A percentile compares a stretch with the other conserved stretches of the same genome.
These are phyloP conservation scores for Amphipoea lucens DNA, from an alignment of 2,888 invertebrate genomes.

Conservation along the genomic window DNA sequence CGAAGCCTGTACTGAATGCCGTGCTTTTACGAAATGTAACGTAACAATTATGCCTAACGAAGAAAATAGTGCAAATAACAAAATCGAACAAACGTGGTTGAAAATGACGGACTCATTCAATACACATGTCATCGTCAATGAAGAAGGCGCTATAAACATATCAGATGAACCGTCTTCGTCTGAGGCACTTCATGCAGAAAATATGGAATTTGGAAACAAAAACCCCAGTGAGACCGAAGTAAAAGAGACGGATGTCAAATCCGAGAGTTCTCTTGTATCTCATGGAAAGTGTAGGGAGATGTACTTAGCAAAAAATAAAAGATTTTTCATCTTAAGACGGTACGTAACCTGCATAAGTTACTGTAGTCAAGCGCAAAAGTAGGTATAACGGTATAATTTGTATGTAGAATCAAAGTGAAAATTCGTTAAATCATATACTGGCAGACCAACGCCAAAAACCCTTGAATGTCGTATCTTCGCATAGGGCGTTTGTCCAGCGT, in stretches of 20 bases:
- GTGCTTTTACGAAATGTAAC: slow-evolving; percentile 77
- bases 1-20: slow-evolving; percentile 79
- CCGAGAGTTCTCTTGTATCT: slow-evolving; percentile 71
- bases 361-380: background rate
- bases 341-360: slow-evolving; percentile 61
- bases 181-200: slow-evolving; percentile 64
- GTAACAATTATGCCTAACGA: slow-evolving; percentile 76
- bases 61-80: slow-evolving; percentile 59
- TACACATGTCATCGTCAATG: slow-evolving; percentile 75
- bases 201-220: slow-evolving; percentile 50
- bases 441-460: too few relatives aligned
- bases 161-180: slow-evolving; percentile 70
- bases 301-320: slow-evolving; percentile 77
- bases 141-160: slow-evolving; percentile 80
- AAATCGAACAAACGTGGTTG: slow-evolving; percentile 78
- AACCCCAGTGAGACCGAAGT: slow-evolving; percentile 43
- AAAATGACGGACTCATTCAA: slow-evolving; percentile 84
- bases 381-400: background rate
- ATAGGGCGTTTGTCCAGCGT: background rate
- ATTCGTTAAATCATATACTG: background rate
- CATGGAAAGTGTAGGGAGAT: slow-evolving; percentile 80
- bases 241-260: slow-evolving; percentile 67
- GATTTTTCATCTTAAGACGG: slow-evolving; percentile 83
- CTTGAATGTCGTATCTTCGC: background rate
- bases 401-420: background rate